Conservation (phyloP, 2,113 vertebrate species). For the Lathamus discolor region DNA sequence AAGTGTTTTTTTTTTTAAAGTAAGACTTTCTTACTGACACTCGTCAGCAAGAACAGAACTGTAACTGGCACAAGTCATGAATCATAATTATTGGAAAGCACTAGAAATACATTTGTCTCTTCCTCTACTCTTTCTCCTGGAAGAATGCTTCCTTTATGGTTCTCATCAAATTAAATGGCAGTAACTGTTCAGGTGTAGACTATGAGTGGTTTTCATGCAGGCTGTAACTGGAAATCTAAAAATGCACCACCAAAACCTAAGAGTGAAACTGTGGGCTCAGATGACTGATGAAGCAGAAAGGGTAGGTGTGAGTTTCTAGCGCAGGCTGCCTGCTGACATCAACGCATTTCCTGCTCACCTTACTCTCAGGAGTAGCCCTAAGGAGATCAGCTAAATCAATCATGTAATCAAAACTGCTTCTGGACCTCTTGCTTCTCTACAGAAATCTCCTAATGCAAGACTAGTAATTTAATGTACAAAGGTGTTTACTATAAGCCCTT, state of each 20-base stretch:
- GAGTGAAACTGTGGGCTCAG: constrained; percentile 72
- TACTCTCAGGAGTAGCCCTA: not conserved
- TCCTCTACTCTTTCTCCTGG: not conserved
- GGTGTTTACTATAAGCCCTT: not conserved
- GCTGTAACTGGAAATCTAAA: constrained; percentile 74
- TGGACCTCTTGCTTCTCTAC: not conserved
- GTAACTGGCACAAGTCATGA: not conserved
- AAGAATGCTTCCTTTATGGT: not conserved
- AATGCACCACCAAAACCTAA: constrained; percentile 61
- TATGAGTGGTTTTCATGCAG: constrained; percentile 25
- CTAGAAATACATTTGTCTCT: not conserved
- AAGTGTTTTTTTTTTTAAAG: constrained; percentile 36
- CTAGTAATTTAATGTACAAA: not conserved
- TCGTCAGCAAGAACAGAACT: not conserved
- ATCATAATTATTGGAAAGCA: constrained; percentile 32
- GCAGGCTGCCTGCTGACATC: constrained; percentile 19
- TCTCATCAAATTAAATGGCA: constrained; percentile 34
- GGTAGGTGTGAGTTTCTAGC: constrained; percentile 64
- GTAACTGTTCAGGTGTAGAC: constrained; percentile 45
- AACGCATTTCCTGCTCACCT: constrained; percentile 57
- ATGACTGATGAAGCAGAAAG: constrained; percentile 69
- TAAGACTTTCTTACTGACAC: not conserved
- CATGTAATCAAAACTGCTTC: not conserved
- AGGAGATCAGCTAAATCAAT: constrained; percentile 1
- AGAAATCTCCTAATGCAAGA: not conserved